phyloP scores from a whole-genome alignment of 2,888 invertebrate genomes.

The Stramonita haemastoma region DNA sequence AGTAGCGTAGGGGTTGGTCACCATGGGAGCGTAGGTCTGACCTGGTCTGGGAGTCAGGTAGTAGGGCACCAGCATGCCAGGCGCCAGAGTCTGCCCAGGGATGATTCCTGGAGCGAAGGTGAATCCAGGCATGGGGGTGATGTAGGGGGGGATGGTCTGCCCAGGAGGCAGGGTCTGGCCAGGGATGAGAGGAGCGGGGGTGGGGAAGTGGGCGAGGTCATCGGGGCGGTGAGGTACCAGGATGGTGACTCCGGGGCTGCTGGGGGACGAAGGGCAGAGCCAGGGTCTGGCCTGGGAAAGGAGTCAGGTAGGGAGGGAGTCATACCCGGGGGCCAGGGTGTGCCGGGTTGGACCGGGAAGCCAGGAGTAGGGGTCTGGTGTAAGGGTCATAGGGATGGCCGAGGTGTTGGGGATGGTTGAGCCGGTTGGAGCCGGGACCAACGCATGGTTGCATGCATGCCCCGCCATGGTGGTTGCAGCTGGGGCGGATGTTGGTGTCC shows the following conservation, averaged over 20 bases:
- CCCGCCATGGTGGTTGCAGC: constrained; percentile 55
- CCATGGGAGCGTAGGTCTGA: constrained; percentile 54
- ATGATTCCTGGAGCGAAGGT: constrained; percentile 52
- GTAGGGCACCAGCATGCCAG: constrained; percentile 19
- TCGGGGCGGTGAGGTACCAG: constrained; percentile 53
- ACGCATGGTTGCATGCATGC: constrained; percentile 62
- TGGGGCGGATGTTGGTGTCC: constrained; percentile 63
- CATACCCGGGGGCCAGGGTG: constrained; percentile 52
- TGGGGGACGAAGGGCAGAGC: constrained; percentile 52
- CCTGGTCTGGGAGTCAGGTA: constrained; percentile 56
- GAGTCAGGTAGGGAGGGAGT: constrained; percentile 48
- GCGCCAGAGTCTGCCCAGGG: constrained; percentile 39
- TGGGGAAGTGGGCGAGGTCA: constrained; percentile 51
- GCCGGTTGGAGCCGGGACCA: constrained; percentile 60
- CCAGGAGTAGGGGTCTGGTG: constrained; percentile 48
- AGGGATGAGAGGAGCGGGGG: constrained; percentile 43
- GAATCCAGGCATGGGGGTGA: constrained; percentile 43
- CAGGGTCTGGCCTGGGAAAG: constrained; percentile 43
- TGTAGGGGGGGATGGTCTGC: constrained; percentile 40
- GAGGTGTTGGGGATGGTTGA: constrained; percentile 62
- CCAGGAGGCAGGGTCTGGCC: constrained; percentile 40
- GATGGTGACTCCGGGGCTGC: constrained; percentile 52
- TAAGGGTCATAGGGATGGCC: constrained; percentile 56
- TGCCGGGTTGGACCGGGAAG: constrained; percentile 55
- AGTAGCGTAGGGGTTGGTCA: constrained; percentile 42